These are phyloP conservation scores for Hapalemur alaotrensis DNA, from an alignment of 2,797 vertebrate genomes.

Conservation along the genomic window DNA sequence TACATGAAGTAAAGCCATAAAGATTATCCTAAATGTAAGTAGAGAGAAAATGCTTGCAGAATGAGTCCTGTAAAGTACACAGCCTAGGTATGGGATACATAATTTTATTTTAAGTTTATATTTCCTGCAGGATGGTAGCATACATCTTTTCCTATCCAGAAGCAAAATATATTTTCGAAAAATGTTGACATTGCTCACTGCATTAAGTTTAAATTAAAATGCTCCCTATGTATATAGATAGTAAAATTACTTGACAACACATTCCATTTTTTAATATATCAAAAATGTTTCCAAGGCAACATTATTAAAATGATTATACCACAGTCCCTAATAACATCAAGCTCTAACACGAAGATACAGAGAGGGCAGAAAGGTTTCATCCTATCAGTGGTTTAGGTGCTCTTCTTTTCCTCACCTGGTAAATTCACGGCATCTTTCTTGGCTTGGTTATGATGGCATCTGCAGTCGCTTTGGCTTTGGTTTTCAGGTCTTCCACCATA, in stretches of 20 bases:
- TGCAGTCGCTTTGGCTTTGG: slow-evolving; percentile 94
- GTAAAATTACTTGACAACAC: slow-evolving; percentile 79
- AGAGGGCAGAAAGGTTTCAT: slow-evolving; percentile 43
- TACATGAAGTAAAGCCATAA: slow-evolving; percentile 45
- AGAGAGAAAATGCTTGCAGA: slow-evolving; percentile 68
- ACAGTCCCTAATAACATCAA: slow-evolving; percentile 78
- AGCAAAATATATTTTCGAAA: slow-evolving; percentile 73
- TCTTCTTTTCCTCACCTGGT: slow-evolving; percentile 96
- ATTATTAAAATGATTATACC: slow-evolving; percentile 77
- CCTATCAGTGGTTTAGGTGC: slow-evolving; percentile 82
- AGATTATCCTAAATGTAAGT: slow-evolving; percentile 40
- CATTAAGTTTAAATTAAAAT: slow-evolving; percentile 82
- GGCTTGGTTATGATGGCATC: slow-evolving; percentile 90
- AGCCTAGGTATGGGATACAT: slow-evolving; percentile 70
- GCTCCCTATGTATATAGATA: slow-evolving; percentile 76
- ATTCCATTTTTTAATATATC: slow-evolving; percentile 80
- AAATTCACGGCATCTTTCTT: slow-evolving; percentile 95
- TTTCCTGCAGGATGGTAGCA: slow-evolving; percentile 72
- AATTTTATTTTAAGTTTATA: slow-evolving; percentile 77
- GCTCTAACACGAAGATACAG: slow-evolving; percentile 55
- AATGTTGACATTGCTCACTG: slow-evolving; percentile 78
- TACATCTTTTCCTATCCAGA: slow-evolving; percentile 70
- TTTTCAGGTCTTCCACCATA: slow-evolving; percentile 91
- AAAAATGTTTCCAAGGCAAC: slow-evolving; percentile 85
- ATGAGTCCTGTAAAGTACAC: slow-evolving; percentile 64